Evolutionary conservation across 2,888 invertebrate genomes (phyloP).

Genomic region (Nymphalis c-album): DNA sequence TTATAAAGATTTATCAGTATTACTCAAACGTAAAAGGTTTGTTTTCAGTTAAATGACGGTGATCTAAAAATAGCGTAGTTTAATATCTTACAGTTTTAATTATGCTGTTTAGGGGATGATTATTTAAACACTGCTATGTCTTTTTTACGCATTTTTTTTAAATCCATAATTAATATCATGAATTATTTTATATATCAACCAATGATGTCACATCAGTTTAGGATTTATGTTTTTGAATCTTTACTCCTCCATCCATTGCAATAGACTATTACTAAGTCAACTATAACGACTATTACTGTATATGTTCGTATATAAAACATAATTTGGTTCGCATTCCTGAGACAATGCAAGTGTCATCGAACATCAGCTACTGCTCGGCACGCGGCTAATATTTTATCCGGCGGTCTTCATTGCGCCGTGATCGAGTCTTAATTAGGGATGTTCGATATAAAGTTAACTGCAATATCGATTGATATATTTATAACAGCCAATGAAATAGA

Average conservation of each 20-base stretch:
- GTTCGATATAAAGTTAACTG: not conserved
- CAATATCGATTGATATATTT: conserved; percentile 30
- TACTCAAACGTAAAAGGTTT: no score
- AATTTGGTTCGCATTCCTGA: conserved; percentile 42
- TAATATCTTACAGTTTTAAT: no score
- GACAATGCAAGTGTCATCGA: conserved; percentile 70
- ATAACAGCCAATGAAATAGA: no score
- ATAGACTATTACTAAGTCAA: not conserved
- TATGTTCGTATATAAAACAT: conserved; percentile 22
- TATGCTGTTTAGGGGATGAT: no score
- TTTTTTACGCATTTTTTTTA: no score
- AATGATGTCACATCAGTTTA: not conserved
- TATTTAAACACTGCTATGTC: no score
- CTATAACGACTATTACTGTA: conserved; percentile 14
- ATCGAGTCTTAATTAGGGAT: conserved; percentile 44
- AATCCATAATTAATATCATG: no score
- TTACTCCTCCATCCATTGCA: no score
- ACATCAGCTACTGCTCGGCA: conserved; percentile 68
- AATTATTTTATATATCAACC: no score
- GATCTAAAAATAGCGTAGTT: no score
- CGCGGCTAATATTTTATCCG: conserved; percentile 77
- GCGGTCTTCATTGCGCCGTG: conserved; percentile 75
- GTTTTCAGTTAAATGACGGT: no score
- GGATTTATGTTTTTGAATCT: not conserved
- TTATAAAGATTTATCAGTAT: no score